Percentiles rank a stretch among this genome's conserved stretches.
Conservation (phyloP, 2,888 invertebrate species). For the Hypomecis atomaria region DNA sequence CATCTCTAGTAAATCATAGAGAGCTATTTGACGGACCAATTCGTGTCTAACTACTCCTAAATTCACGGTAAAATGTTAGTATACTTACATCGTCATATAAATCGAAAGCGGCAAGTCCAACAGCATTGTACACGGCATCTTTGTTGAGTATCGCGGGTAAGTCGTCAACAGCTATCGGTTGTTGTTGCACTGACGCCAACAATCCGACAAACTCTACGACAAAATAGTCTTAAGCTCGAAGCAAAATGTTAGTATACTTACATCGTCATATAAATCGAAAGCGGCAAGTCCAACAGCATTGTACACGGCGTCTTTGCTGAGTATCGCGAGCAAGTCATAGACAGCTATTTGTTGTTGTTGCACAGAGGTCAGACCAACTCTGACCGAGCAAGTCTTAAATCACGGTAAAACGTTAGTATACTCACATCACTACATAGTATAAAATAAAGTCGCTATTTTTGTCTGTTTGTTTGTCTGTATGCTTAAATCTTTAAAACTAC, state of each 20-base stretch:
- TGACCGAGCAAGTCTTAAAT: no score
- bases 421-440: no score
- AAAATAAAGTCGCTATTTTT: no score
- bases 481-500: no score
- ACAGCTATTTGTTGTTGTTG: no score
- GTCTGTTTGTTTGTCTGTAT: no score
- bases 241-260: conserved; percentile 60
- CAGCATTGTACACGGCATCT: no score
- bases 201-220: conserved; percentile 91
- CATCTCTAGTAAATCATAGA: conserved; percentile 91
- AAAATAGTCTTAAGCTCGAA: no score
- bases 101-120: no score
- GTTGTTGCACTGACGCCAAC: conserved; percentile 75
- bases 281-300: no score
- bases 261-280: conserved; percentile 94
- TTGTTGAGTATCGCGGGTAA: conserved; percentile 88
- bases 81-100: conserved; percentile 92
- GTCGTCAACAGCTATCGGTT: conserved; percentile 77
- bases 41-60: no score
- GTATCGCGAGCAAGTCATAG: conserved; percentile 90
- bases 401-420: conserved; percentile 36
- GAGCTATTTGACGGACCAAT: conserved; percentile 82
- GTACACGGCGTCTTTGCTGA: conserved; percentile 56
- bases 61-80: conserved; percentile 2
- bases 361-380: no score